These are phyloP conservation scores for Babylonia areolata DNA, from an alignment of 1,140 invertebrate genomes.

Conservation along the genomic window DNA sequence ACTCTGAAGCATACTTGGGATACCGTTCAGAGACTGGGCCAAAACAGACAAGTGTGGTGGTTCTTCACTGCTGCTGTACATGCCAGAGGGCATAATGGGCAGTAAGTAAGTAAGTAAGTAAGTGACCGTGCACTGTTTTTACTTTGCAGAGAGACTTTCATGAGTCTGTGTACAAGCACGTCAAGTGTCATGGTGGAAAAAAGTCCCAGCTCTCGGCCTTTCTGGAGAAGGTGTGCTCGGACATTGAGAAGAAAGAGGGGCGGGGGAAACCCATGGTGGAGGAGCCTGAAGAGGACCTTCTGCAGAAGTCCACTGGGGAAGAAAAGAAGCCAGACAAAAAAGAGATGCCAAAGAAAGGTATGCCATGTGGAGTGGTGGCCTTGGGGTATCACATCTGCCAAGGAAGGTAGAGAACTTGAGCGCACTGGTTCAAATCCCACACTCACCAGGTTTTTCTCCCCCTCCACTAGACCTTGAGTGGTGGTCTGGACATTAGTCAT, in stretches of 20 bases:
- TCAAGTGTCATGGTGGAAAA: constrained; percentile 49
- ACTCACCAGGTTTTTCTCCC: no score
- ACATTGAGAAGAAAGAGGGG: constrained; percentile 51
- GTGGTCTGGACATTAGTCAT: no score
- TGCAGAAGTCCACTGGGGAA: background rate
- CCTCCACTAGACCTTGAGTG: no score
- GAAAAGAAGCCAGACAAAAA: background rate
- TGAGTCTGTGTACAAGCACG: constrained; percentile 41
- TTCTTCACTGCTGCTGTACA: no score
- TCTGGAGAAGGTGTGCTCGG: constrained; percentile 50
- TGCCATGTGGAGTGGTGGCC: no score
- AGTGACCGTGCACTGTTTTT: background rate
- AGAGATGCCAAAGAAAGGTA: background rate
- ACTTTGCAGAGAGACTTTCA: constrained; percentile 53
- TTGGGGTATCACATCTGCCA: no score
- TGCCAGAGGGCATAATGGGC: background rate
- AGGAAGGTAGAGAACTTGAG: background rate
- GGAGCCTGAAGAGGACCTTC: background rate
- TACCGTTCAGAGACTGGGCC: no score
- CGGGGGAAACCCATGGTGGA: constrained; percentile 51
- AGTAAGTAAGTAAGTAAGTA: background rate
- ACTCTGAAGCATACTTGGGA: no score
- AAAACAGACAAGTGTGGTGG: no score
- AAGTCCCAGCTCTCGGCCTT: constrained; percentile 55
- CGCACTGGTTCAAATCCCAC: no score